Evolutionary conservation across 2,113 vertebrate genomes (phyloP), one percentile per base, ranked within the genome.

Genomic region (Lipophrys pholis): DNA sequence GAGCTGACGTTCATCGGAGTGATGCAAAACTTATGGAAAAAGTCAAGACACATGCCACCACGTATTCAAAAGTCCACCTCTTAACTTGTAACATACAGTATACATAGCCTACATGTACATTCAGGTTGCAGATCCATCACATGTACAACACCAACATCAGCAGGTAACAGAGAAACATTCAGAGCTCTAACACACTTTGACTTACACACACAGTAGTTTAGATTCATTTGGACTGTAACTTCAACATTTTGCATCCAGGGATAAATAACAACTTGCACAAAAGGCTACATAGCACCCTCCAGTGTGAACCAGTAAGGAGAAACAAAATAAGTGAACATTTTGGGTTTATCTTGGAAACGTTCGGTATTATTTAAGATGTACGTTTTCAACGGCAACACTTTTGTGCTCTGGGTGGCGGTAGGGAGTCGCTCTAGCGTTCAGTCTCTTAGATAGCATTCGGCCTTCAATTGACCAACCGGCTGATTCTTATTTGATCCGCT

Each of bases 111-210:
- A 88, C 67, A 54, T 76, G 54, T 83, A 87, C 86, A 90, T 89
- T 91, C 82, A 35, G 58, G 54, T 77, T 82, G 74, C 73, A 81
- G 82, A 68, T 82, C 81, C 80, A 84, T 62, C 80, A 87, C 83
- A 56, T 73, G 57, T 78, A 87, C 80, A 69, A 82, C 66, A 80
- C 73, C 69, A 68, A 87, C 79, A 67, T 67, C 73, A 83, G 67
- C 81, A 86, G 59, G 6, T 41, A n/a, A 84, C 64, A 83, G 58
- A 56, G 76, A 6, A 73, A 85, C 81, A 81, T 78, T 78, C 80
- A 69, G 71, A 69, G 68, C 35, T 69, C 50, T 3, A 16, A 79
- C 21, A 30, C 21, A 30, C 21, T 43, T 21, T 11, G 43, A 80
- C 73, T 65, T 40, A 71, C 53, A 85, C 63, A 16, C 41, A 70